Evolutionary conservation across 2,888 invertebrate genomes (phyloP).

Genomic region (Chrysolina haemoptera): DNA sequence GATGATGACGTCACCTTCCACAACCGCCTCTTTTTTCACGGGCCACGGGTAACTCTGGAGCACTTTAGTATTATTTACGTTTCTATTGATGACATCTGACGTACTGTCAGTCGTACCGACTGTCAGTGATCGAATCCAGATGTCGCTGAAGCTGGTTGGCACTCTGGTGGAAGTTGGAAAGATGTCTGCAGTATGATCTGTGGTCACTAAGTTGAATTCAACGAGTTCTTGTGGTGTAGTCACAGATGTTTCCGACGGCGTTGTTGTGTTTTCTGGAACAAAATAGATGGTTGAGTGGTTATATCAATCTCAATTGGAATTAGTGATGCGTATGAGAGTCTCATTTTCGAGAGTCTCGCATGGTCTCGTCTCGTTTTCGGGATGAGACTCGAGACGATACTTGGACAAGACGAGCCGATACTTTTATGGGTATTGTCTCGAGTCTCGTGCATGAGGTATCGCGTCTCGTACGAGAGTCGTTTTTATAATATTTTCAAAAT

Average conservation of each 20-base stretch:
- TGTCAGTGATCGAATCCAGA: not conserved
- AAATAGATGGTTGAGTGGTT: not conserved
- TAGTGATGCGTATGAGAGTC: too few species aligned
- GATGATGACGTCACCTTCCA: conserved; percentile 89
- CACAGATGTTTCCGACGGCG: not conserved
- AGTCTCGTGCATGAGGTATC: too few species aligned
- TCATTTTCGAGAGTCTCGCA: too few species aligned
- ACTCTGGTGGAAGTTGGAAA: not conserved
- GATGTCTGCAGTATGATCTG: not conserved
- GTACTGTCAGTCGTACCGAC: not conserved
- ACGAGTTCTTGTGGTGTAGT: not conserved
- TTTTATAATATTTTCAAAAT: too few species aligned
- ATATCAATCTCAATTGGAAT: not conserved
- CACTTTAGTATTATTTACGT: conserved; percentile 30
- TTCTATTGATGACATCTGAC: not conserved
- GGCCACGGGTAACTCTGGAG: conserved; percentile 76
- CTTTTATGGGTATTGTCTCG: too few species aligned
- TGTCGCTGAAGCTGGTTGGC: not conserved
- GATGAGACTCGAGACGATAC: too few species aligned
- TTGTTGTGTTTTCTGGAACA: not conserved
- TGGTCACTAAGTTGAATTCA: not conserved
- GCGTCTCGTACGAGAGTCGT: too few species aligned
- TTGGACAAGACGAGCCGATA: too few species aligned
- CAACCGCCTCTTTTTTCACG: conserved; percentile 86
- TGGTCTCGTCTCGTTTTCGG: too few species aligned